phyloP scores from a whole-genome alignment of 53 echinoderm and acorn worm genomes.

The Apostichopus leukothele region DNA sequence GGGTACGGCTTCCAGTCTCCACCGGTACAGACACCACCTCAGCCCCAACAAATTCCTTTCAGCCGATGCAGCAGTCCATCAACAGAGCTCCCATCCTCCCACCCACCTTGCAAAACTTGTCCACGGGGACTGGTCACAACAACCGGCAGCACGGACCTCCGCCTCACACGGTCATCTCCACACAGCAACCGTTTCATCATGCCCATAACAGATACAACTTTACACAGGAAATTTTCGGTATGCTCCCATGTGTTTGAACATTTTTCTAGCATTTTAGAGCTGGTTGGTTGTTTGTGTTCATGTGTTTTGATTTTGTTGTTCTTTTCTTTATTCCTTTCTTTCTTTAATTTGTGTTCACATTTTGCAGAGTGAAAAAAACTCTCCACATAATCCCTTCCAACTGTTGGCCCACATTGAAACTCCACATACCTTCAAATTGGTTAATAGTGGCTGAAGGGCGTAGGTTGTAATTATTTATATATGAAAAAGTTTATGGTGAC shows the following conservation, averaged over 20 bases:
- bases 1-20: constrained; percentile 51
- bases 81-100: constrained; percentile 53
- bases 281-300: not conserved
- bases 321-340: not conserved
- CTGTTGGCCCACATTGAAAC: too few species aligned
- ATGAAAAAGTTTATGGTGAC: too few species aligned
- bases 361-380: too few species aligned
- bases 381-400: too few species aligned
- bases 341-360: too few species aligned
- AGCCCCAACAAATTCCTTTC: constrained; percentile 13
- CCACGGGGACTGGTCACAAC: constrained; percentile 41
- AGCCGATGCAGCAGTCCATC: constrained; percentile 41
- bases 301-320: not conserved
- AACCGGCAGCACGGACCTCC: constrained; percentile 24
- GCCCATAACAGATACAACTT: constrained; percentile 24
- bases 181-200: constrained; percentile 51
- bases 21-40: constrained; percentile 58
- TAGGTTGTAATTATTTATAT: too few species aligned
- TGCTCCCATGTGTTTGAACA: not conserved
- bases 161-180: constrained; percentile 47
- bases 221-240: constrained; percentile 2
- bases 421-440: too few species aligned
- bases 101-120: constrained; percentile 39
- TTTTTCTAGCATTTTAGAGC: not conserved
- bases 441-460: too few species aligned